phyloP scores from a whole-genome alignment of 2,797 vertebrate species.

The Neosalanx taihuensis region DNA sequence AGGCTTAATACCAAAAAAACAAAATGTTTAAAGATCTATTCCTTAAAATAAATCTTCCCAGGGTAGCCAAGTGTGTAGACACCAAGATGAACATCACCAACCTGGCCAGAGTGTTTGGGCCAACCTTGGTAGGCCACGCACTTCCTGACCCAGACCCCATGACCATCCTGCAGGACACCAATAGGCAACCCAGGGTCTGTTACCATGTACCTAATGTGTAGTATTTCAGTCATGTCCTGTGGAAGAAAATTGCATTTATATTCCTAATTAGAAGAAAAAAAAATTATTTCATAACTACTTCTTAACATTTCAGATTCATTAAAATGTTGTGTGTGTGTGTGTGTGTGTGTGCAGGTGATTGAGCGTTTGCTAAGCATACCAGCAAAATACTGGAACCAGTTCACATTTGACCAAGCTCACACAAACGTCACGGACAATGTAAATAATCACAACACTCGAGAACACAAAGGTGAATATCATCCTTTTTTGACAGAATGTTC shows the following conservation, averaged over 20 bases:
- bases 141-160: conserved; percentile 85
- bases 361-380: conserved; percentile 84
- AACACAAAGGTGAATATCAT: conserved; percentile 74
- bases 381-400: conserved; percentile 83
- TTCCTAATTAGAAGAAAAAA: too few relatives aligned
- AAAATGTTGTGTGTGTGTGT: background rate
- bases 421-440: conserved; percentile 68
- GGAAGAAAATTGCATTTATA: too few relatives aligned
- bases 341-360: conserved; percentile 71
- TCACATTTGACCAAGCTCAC: conserved; percentile 78
- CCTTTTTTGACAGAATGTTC: too few relatives aligned
- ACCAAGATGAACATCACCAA: conserved; percentile 88
- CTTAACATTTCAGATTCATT: background rate
- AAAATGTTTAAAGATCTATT: too few relatives aligned
- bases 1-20: background rate
- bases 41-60: conserved; percentile 39
- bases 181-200: conserved; percentile 84
- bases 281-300: background rate
- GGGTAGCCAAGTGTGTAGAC: conserved; percentile 81
- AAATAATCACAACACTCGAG: conserved; percentile 73
- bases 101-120: conserved; percentile 88
- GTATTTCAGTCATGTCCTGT: background rate
- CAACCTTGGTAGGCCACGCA: conserved; percentile 88
- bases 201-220: background rate
- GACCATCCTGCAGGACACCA: conserved; percentile 87